A percentile compares a stretch with the other conserved stretches of the same genome.
phyloP scores from a whole-genome alignment of 2,797 vertebrate genomes.

The Danio kyathit region DNA sequence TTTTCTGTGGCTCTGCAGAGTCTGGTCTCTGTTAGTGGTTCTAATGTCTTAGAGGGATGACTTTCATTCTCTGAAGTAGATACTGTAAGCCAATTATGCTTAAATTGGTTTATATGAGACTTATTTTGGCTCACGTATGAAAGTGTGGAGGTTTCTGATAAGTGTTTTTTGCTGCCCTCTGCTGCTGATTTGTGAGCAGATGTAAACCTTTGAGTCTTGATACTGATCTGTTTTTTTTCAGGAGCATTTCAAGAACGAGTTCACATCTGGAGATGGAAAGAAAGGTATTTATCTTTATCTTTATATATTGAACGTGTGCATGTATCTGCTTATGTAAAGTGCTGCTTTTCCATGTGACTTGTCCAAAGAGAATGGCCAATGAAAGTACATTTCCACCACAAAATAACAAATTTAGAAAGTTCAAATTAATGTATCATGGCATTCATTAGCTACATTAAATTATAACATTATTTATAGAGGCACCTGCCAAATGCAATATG shows the following conservation, averaged over 20 bases:
- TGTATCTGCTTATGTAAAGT: background rate
- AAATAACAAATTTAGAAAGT: no score
- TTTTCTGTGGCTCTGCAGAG: slow-evolving; percentile 23
- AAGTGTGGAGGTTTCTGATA: background rate
- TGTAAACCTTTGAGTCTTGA: background rate
- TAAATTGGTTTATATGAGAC: slow-evolving; percentile 27
- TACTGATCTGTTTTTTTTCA: slow-evolving; percentile 67
- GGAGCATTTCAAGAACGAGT: slow-evolving; percentile 92
- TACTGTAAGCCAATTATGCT: slow-evolving; percentile 47
- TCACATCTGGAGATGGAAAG: slow-evolving; percentile 94
- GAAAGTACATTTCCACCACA: no score
- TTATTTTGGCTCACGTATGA: background rate
- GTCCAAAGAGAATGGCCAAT: background rate
- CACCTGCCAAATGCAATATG: no score
- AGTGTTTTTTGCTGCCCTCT: slow-evolving; percentile 41
- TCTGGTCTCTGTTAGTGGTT: slow-evolving; percentile 46
- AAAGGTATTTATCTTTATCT: slow-evolving; percentile 79
- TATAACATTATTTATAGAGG: no score
- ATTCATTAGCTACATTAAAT: no score
- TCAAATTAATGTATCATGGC: no score
- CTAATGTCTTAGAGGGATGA: slow-evolving; percentile 41
- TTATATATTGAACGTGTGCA: background rate
- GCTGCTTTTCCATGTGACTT: background rate
- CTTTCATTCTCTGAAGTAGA: slow-evolving; percentile 40
- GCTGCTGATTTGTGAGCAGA: background rate